Evolutionary conservation across 2,888 invertebrate species (phyloP), one percentile per base, ranked within the genome.

Genomic region (Hemistola chrysoprasaria): DNA sequence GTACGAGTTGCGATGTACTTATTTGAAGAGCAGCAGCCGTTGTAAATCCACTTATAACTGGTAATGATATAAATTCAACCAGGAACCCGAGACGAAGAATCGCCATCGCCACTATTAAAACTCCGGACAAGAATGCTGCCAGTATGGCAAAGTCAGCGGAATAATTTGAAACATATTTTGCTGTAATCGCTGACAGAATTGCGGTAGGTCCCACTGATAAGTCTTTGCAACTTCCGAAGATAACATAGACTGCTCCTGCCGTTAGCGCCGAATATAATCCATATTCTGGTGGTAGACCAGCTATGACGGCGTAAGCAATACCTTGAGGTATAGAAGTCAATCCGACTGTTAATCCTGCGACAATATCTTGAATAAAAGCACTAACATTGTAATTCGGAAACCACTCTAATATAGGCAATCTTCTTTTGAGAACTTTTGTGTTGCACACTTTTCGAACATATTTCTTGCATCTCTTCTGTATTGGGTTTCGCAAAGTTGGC

Each of bases 201-300:
- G 97, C 96, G 0, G 97, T 97, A 0, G 97, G 97, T 44, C 98
- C 95, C 57, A 92, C 90, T 1, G 93, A 93, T 22, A 92, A 59
- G 60, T 94, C 93, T 68, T 95, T 95, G 59, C 93, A 93, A 63
- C 95, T 96, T 35, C 98, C 98, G 59, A 98, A 92, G 24, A 98
- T 71, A n/a, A 95, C 91, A 70, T 98, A 98, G 0, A 97, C 90
- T 65, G 97, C 95, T 67, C 96, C 96, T 20, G 96, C 96, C 90
- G 97, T 94, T 68, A 98, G 94, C 0, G 96, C 94, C 0, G 97
- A 95, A 71, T 98, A 98, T 1, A 98, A 83, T 4, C 98, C 98
- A 83, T 97, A 95, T 92, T 89, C 80, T 22, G 92, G 88, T 0
- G 92, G 88, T 5, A 94, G 78, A 53, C 95, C 95, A 37, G 95